These are phyloP conservation scores for Chamaetylas fuelleborni DNA, from an alignment of 2,113 vertebrate genomes.

Conservation along the genomic window DNA sequence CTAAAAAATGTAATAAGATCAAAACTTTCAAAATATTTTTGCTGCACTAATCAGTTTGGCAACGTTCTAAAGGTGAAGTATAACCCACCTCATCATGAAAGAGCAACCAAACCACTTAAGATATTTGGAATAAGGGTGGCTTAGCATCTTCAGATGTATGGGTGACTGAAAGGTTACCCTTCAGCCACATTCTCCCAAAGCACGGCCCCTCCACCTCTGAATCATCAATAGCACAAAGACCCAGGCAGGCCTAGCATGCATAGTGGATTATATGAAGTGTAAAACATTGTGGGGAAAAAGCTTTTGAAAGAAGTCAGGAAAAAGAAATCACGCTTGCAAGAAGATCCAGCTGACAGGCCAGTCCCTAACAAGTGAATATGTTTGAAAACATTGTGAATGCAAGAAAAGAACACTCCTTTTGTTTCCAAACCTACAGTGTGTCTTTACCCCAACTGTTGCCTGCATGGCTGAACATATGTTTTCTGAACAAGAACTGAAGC, in stretches of 20 bases:
- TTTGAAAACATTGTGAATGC: slow-evolving; percentile 86
- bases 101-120: background rate
- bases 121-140: slow-evolving; percentile 36
- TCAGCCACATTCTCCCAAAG: slow-evolving; percentile 78
- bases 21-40: background rate
- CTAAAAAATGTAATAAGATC: background rate
- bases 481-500: slow-evolving; percentile 89
- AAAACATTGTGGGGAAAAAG: slow-evolving; percentile 85
- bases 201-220: slow-evolving; percentile 61
- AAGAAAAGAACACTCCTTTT: slow-evolving; percentile 79
- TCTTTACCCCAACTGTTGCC: slow-evolving; percentile 82
- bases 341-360: slow-evolving; percentile 83
- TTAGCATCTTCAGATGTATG: slow-evolving; percentile 64
- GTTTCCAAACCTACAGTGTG: slow-evolving; percentile 81
- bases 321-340: slow-evolving; percentile 81
- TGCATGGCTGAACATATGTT: slow-evolving; percentile 93
- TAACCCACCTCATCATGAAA: background rate
- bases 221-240: slow-evolving; percentile 84
- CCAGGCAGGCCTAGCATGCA: slow-evolving; percentile 78
- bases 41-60: background rate
- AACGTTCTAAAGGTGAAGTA: background rate
- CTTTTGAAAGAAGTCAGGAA: slow-evolving; percentile 85
- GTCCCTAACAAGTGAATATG: slow-evolving; percentile 85
- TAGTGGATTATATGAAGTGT: slow-evolving; percentile 95
- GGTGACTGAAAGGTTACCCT: slow-evolving; percentile 81